These are phyloP conservation scores for Teleiodes luculella DNA, from an alignment of 2,888 invertebrate species.

Conservation along the genomic window DNA sequence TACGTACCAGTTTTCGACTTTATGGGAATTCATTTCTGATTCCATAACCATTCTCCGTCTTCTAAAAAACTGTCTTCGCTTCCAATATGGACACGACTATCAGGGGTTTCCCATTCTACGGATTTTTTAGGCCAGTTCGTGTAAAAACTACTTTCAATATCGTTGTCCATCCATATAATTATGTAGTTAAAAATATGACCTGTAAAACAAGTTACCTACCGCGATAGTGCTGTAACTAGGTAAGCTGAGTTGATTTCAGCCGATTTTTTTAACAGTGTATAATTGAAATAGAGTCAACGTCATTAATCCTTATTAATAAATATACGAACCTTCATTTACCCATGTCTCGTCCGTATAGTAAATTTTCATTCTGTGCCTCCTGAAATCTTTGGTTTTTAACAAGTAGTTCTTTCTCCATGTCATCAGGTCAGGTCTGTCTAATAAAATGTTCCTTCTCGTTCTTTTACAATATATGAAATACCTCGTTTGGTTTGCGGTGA, in stretches of 20 bases:
- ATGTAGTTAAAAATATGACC: slow-evolving; percentile 13
- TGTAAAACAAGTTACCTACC: slow-evolving; percentile 5
- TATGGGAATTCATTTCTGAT: slow-evolving; percentile 24
- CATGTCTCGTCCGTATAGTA: slow-evolving; percentile 23
- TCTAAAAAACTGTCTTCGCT: slow-evolving; percentile 23
- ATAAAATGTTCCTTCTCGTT: background rate
- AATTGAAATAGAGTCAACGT: no score
- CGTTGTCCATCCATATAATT: slow-evolving; percentile 16
- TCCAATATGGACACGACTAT: slow-evolving; percentile 24
- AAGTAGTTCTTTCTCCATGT: slow-evolving; percentile 18
- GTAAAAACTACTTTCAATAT: slow-evolving; percentile 17
- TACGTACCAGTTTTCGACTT: slow-evolving; percentile 24
- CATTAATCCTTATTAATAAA: background rate
- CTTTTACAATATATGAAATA: background rate
- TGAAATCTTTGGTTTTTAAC: slow-evolving; percentile 17
- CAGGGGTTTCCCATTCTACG: slow-evolving; percentile 25
- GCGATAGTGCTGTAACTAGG: no score
- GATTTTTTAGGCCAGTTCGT: slow-evolving; percentile 21
- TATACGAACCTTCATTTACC: slow-evolving; percentile 19
- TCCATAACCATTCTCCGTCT: slow-evolving; percentile 22
- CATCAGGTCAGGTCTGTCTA: slow-evolving; percentile 17
- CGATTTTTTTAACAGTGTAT: no score
- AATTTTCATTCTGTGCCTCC: slow-evolving; percentile 19
- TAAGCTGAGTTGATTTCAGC: no score
- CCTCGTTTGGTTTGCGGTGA: no score